phyloP scores from a whole-genome alignment of 2,888 invertebrate species.

The Dryococelus australis region DNA sequence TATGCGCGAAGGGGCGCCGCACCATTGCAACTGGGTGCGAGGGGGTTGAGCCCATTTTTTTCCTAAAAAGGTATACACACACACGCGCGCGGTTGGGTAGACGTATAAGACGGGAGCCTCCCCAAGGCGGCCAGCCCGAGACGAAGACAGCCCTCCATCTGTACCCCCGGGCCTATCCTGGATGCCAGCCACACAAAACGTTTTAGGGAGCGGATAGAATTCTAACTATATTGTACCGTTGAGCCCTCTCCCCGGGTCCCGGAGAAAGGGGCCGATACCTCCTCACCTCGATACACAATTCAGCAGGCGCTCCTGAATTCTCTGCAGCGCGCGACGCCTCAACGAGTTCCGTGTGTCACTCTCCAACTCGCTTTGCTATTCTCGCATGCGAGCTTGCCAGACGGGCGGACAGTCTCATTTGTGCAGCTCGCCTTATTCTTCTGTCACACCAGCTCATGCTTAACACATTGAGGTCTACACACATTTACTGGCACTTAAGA shows the following conservation, averaged over 20 bases:
- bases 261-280: neutral
- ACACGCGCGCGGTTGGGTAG: neutral
- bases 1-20: neutral
- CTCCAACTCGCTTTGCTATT: no score
- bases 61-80: neutral
- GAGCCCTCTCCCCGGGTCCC: neutral
- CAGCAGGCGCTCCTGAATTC: neutral
- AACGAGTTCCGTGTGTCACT: neutral
- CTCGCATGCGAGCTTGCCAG: no score
- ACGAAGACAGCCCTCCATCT: no score
- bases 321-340: neutral
- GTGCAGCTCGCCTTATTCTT: no score
- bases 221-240: constrained; percentile 17
- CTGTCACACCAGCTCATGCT: no score
- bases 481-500: no score
- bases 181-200: constrained; percentile 7
- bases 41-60: neutral
- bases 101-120: neutral
- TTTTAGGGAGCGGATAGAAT: constrained; percentile 18
- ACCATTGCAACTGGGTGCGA: neutral
- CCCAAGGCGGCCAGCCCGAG: neutral
- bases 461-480: no score
- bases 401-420: no score
- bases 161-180: neutral
- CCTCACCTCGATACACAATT: neutral